Evolutionary conservation across 2,888 invertebrate species (phyloP).

Genomic region (Ormyrus thymus): DNA sequence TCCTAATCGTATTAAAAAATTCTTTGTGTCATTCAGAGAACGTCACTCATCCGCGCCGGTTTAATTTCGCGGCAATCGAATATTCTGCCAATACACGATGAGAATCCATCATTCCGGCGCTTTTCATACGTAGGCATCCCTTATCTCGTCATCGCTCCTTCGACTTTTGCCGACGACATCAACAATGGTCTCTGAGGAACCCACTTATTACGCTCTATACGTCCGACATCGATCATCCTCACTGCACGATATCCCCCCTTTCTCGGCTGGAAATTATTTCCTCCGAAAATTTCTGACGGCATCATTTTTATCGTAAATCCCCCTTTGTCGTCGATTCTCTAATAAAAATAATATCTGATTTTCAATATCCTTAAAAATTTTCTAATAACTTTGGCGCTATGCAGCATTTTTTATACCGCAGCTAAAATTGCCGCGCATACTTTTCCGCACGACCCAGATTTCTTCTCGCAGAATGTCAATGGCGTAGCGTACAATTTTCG

Average conservation of each 20-base stretch:
- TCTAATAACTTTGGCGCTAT: neutral
- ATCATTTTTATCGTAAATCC: slow-evolving; percentile 29
- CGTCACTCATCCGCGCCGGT: slow-evolving; percentile 15
- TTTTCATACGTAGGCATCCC: slow-evolving; percentile 32
- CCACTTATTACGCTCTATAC: slow-evolving; percentile 53
- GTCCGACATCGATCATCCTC: slow-evolving; percentile 55
- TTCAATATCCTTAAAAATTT: neutral
- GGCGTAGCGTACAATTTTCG: no score
- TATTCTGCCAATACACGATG: slow-evolving; percentile 39
- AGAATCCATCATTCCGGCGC: slow-evolving; percentile 50
- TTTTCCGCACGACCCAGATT: no score
- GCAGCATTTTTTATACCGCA: neutral
- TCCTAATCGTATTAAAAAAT: slow-evolving; percentile 37
- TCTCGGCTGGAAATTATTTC: slow-evolving; percentile 36
- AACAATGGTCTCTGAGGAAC: slow-evolving; percentile 46
- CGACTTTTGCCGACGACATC: slow-evolving; percentile 50
- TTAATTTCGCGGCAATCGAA: slow-evolving; percentile 49
- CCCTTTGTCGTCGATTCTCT: neutral
- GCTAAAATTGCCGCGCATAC: neutral
- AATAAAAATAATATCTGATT: slow-evolving; percentile 5
- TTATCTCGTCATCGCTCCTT: slow-evolving; percentile 46
- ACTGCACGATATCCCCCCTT: slow-evolving; percentile 21
- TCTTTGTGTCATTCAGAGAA: slow-evolving; percentile 1
- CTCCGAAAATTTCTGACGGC: slow-evolving; percentile 26
- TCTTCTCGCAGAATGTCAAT: no score